Evolutionary conservation across 2,113 vertebrate species (phyloP).

Genomic region (Narcine bancroftii): DNA sequence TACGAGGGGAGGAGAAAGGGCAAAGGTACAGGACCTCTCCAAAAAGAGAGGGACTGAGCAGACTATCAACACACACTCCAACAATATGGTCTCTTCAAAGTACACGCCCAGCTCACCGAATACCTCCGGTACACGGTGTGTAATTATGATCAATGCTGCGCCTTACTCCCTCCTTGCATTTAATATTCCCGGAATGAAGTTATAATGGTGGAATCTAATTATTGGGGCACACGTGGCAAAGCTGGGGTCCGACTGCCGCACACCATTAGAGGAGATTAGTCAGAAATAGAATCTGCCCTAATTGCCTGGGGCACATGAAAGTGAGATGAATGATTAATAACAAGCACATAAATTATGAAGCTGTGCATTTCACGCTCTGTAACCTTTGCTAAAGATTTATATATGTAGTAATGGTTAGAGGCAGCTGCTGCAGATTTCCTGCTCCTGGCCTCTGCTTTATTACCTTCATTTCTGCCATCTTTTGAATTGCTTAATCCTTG

Average conservation of each 20-base stretch:
- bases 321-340: constrained; percentile 21
- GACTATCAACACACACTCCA: no score
- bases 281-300: not conserved
- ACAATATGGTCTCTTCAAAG: not conserved
- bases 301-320: not conserved
- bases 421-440: not conserved
- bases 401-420: not conserved
- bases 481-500: not conserved
- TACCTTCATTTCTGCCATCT: not conserved
- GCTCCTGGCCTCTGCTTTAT: not conserved
- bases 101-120: not conserved
- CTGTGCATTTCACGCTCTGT: not conserved
- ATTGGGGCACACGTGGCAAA: not conserved
- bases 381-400: constrained; percentile 31
- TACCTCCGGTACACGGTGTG: not conserved
- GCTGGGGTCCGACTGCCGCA: no score
- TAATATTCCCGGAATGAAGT: not conserved
- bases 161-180: not conserved
- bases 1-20: no score
- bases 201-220: not conserved
- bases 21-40: no score
- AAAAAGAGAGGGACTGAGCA: not conserved
- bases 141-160: not conserved
- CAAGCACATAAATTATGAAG: not conserved
- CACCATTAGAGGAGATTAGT: not conserved